These are phyloP conservation scores for Zapornia atra DNA, from an alignment of 2,113 vertebrate genomes.

Conservation along the genomic window DNA sequence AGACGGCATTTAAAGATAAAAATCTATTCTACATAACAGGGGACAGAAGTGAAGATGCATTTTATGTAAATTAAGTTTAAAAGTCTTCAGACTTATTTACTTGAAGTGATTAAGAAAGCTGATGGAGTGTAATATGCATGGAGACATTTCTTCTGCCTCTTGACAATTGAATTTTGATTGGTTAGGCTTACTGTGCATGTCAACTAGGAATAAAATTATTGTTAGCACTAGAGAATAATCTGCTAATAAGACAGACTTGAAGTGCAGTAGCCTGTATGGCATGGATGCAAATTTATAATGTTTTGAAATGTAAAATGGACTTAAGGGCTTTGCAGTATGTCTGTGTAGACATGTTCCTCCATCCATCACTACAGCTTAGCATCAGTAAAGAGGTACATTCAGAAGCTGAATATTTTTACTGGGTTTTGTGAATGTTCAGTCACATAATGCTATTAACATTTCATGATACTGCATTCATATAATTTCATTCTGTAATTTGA, in stretches of 20 bases:
- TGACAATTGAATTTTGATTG: constrained; percentile 37
- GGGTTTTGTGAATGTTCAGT: not conserved
- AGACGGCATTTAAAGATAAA: not conserved
- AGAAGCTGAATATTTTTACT: not conserved
- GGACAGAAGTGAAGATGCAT: not conserved
- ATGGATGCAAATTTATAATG: not conserved
- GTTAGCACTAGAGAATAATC: constrained; percentile 24
- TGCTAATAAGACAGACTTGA: constrained; percentile 2
- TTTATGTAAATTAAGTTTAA: not conserved
- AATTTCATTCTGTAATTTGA: not conserved
- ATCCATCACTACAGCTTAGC: not conserved
- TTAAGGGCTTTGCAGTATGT: not conserved
- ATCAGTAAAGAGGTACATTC: not conserved
- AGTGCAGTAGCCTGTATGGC: not conserved
- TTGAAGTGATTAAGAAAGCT: constrained; percentile 18
- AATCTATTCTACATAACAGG: not conserved
- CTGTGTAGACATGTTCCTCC: not conserved
- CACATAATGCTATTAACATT: not conserved
- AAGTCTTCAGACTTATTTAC: not conserved
- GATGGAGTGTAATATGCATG: not conserved
- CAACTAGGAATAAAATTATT: constrained; percentile 15
- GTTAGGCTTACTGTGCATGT: not conserved
- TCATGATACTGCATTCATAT: not conserved
- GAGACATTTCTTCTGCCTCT: not conserved
- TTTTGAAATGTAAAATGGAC: constrained; percentile 33